phyloP scores from a whole-genome alignment of 2,113 vertebrate genomes.

The Dasyurus viverrinus region DNA sequence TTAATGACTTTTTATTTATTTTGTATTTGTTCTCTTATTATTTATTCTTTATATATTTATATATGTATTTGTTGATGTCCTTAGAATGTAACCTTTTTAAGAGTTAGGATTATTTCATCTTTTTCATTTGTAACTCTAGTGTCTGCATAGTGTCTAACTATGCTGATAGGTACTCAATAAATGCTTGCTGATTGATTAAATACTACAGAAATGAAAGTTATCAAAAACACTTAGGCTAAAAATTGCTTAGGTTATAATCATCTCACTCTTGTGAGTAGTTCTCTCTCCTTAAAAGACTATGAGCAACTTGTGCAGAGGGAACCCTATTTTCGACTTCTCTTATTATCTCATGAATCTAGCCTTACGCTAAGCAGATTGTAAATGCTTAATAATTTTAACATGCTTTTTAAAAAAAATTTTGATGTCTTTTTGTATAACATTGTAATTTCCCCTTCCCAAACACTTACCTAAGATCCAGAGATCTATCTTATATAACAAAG shows the following conservation, averaged over 20 bases:
- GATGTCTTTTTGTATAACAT: not conserved
- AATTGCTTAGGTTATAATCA: not conserved
- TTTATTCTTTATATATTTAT: not conserved
- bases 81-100: not conserved
- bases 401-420: not conserved
- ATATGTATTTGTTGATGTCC: not conserved
- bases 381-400: not conserved
- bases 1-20: not conserved
- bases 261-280: not conserved
- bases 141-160: not conserved
- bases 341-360: not conserved
- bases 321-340: not conserved
- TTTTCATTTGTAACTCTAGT: not conserved
- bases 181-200: not conserved
- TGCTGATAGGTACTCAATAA: not conserved
- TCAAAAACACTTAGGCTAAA: not conserved
- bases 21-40: not conserved
- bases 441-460: not conserved
- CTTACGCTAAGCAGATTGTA: not conserved
- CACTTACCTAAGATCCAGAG: not conserved
- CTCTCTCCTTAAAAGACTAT: not conserved
- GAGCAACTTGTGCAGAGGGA: not conserved
- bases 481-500: not conserved
- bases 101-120: not conserved
- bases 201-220: not conserved